Conservation (phyloP, 2,888 invertebrate genomes). For the Syrista parreyssii region DNA sequence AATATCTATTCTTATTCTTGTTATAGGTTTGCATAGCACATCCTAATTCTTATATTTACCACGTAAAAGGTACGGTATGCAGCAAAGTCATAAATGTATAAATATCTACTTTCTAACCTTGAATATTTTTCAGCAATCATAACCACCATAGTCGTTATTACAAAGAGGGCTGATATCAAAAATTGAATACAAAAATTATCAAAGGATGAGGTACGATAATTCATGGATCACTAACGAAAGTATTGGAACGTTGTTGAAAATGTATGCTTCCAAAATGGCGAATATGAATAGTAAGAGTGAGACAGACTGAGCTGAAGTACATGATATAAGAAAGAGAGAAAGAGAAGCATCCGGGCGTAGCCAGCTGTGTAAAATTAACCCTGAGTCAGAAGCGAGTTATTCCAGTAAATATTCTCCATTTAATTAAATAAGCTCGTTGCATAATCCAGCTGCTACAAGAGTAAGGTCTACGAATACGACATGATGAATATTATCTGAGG, state of each 20-base stretch:
- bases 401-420: constrained; percentile 38
- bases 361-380: constrained; percentile 40
- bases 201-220: background rate
- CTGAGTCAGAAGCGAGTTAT: constrained; percentile 44
- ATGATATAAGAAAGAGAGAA: background rate
- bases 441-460: background rate
- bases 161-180: background rate
- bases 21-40: background rate
- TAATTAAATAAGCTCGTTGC: constrained; percentile 23
- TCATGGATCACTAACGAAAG: background rate
- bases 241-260: background rate
- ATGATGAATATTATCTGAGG: constrained; percentile 12
- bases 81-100: background rate
- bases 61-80: background rate
- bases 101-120: background rate
- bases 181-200: background rate
- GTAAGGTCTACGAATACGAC: constrained; percentile 7
- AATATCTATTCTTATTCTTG: background rate
- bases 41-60: background rate
- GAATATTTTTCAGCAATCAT: background rate
- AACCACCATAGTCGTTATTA: background rate
- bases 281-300: background rate
- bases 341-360: constrained; percentile 4
- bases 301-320: background rate
- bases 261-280: background rate